Evolutionary conservation across 2,113 vertebrate species (phyloP).

Genomic region (Gasterosteus aculeatus): DNA sequence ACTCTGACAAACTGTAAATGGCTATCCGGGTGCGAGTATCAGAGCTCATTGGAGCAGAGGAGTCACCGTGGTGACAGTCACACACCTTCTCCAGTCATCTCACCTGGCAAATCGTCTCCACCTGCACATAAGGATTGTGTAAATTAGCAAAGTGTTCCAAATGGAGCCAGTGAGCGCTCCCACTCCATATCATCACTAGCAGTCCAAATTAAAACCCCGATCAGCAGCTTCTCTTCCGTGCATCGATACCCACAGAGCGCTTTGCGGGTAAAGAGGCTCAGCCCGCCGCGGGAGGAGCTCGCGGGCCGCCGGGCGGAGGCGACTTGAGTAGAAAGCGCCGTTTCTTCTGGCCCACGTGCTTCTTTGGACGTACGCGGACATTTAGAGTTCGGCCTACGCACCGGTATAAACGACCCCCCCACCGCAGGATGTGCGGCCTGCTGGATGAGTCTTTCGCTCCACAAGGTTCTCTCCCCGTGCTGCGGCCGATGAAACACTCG

Average conservation of each 20-base stretch:
- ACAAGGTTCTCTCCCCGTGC: not conserved
- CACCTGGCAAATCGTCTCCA: conserved; percentile 1
- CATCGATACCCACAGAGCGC: too few species aligned
- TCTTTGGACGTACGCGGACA: not conserved
- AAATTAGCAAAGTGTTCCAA: not conserved
- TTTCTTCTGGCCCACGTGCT: too few species aligned
- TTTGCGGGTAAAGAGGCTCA: too few species aligned
- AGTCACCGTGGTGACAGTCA: not conserved
- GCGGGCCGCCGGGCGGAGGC: too few species aligned
- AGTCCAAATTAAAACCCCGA: not conserved
- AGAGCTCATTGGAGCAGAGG: not conserved
- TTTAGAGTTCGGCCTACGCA: not conserved
- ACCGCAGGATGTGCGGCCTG: not conserved
- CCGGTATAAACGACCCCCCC: not conserved
- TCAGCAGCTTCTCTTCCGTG: too few species aligned
- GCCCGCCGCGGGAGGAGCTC: too few species aligned
- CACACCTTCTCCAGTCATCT: not conserved
- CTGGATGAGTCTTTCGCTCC: not conserved
- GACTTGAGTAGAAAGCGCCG: too few species aligned
- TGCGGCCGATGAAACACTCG: not conserved
- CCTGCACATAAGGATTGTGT: conserved; percentile 1
- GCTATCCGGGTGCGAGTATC: not conserved
- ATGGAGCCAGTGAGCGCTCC: not conserved
- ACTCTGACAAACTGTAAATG: not conserved
- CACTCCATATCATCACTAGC: not conserved